Evolutionary conservation across 2,888 invertebrate species (phyloP).

Genomic region (Leptinotarsa peninsularis): DNA sequence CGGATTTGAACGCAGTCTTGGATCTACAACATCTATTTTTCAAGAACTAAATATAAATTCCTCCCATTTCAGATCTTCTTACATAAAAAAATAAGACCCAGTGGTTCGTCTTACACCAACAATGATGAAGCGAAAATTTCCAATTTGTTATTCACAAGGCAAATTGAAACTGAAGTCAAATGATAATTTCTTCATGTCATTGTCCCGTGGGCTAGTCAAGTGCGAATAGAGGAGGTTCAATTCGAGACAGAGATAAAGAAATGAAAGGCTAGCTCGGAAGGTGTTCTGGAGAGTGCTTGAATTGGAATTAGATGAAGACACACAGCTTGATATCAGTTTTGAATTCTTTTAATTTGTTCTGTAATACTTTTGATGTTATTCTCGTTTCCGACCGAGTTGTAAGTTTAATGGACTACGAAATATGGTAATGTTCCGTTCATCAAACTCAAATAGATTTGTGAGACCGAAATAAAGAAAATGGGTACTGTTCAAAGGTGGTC

Average conservation of each 20-base stretch:
- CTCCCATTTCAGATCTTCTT: slow-evolving; percentile 28
- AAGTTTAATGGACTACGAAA: not conserved
- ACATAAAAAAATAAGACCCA: slow-evolving; percentile 22
- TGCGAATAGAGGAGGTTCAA: slow-evolving; percentile 18
- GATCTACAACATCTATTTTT: slow-evolving; percentile 2
- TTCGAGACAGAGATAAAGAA: not conserved
- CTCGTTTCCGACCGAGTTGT: not conserved
- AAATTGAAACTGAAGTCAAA: slow-evolving; percentile 43
- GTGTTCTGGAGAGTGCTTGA: slow-evolving; percentile 15
- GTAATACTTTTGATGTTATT: slow-evolving; percentile 1
- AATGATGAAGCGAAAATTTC: slow-evolving; percentile 46
- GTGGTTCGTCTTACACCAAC: slow-evolving; percentile 39
- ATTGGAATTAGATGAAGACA: slow-evolving; percentile 18
- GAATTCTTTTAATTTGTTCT: slow-evolving; percentile 8
- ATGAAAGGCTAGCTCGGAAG: not conserved
- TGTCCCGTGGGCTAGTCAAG: slow-evolving; percentile 22
- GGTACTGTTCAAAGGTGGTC: too few relatives aligned
- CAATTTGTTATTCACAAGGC: slow-evolving; percentile 47
- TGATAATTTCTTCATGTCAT: slow-evolving; percentile 24
- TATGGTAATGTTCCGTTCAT: not conserved
- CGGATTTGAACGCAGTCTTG: not conserved
- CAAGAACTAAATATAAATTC: slow-evolving; percentile 16
- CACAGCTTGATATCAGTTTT: slow-evolving; percentile 19
- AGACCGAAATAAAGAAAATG: too few relatives aligned
- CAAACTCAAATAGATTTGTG: too few relatives aligned